Evolutionary conservation across 2,888 invertebrate species (phyloP).

Genomic region (Subacronicta megacephala): DNA sequence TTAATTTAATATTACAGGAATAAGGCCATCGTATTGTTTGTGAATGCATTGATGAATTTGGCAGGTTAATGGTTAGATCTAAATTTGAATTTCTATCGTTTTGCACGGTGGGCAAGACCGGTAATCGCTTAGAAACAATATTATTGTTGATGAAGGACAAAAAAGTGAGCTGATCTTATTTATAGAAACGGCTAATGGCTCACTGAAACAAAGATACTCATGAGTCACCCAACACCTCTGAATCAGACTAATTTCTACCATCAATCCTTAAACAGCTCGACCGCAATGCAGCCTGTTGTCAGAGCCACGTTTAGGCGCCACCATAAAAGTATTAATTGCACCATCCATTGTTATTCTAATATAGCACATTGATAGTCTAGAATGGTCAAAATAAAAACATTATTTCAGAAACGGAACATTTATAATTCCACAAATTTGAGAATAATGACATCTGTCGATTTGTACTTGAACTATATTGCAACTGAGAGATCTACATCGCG

Average conservation of each 20-base stretch:
- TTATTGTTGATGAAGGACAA: too few species aligned
- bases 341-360: conserved; percentile 68
- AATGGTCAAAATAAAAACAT: conserved; percentile 16
- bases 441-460: conserved; percentile 20
- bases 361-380: conserved; percentile 55
- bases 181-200: background rate
- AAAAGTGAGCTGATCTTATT: too few species aligned
- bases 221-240: conserved; percentile 60
- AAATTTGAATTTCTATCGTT: too few species aligned
- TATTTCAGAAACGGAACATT: too few species aligned
- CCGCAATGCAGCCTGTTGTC: conserved; percentile 61
- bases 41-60: too few species aligned
- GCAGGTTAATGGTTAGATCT: too few species aligned
- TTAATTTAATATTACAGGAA: too few species aligned
- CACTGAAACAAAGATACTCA: conserved; percentile 34
- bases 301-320: conserved; percentile 77
- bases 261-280: conserved; percentile 62
- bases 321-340: conserved; percentile 84
- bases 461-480: background rate
- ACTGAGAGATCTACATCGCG: background rate
- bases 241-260: conserved; percentile 62
- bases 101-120: too few species aligned
- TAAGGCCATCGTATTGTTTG: too few species aligned
- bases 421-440: background rate
- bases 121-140: too few species aligned